These are phyloP conservation scores for Acanthurus leucopareius DNA, from an alignment of 2,797 vertebrate species.

Conservation along the genomic window DNA sequence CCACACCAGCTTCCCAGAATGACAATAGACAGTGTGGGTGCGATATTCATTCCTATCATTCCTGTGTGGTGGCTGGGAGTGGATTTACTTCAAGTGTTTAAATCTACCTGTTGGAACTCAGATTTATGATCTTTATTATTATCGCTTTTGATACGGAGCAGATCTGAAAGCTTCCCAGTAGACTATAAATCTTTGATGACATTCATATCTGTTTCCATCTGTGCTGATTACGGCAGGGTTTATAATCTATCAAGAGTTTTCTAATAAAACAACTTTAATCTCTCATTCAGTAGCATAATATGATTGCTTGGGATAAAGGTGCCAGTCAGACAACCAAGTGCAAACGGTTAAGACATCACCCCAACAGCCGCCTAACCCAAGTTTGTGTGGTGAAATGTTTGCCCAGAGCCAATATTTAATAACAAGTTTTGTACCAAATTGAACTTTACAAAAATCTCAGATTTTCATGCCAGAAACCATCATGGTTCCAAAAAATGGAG, in stretches of 20 bases:
- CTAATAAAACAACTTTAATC: conserved; percentile 5
- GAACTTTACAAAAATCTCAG: conserved; percentile 67
- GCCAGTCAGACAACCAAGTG: conserved; percentile 40
- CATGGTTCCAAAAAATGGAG: conserved; percentile 53
- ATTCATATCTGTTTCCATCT: background rate
- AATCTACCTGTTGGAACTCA: conserved; percentile 51
- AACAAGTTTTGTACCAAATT: conserved; percentile 59
- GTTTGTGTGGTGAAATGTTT: conserved; percentile 61
- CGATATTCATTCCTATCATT: conserved; percentile 63
- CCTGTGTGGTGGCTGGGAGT: conserved; percentile 49
- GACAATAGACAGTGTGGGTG: conserved; percentile 35
- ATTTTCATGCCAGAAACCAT: conserved; percentile 61
- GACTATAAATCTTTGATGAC: background rate
- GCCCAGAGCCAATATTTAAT: conserved; percentile 66
- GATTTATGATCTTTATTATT: conserved; percentile 17
- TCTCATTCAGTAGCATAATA: background rate
- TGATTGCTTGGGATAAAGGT: conserved; percentile 36
- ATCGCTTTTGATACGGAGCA: conserved; percentile 27
- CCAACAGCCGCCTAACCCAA: conserved; percentile 39
- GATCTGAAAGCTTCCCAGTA: conserved; percentile 12
- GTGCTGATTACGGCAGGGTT: background rate
- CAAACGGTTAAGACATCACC: conserved; percentile 50
- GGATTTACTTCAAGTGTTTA: conserved; percentile 52
- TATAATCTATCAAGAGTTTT: conserved; percentile 2
- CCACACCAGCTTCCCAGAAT: conserved; percentile 21